Evolutionary conservation across 2,888 invertebrate genomes (phyloP).

Genomic region (Chrysopilus asiliformis): DNA sequence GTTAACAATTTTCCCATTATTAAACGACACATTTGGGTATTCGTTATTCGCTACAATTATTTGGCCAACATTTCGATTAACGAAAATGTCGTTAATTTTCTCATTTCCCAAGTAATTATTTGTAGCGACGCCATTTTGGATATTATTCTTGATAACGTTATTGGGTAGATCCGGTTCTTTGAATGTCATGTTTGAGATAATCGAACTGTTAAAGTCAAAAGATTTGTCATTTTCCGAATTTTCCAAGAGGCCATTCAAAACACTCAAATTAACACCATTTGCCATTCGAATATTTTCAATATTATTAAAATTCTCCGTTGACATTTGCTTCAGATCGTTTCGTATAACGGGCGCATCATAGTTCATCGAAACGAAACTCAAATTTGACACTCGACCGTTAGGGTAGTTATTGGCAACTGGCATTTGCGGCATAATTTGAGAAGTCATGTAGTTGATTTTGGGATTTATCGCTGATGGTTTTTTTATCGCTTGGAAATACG

Average conservation of each 20-base stretch:
- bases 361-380: constrained; percentile 12
- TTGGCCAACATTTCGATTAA: constrained; percentile 14
- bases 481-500: constrained; percentile 34
- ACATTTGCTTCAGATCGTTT: constrained; percentile 5
- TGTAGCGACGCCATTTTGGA: constrained; percentile 3
- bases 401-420: constrained; percentile 2
- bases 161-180: constrained; percentile 8
- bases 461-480: constrained; percentile 26
- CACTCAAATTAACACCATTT: constrained; percentile 12
- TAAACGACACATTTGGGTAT: constrained; percentile 14
- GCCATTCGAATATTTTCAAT: constrained; percentile 3
- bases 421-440: constrained; percentile 3
- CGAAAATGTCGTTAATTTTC: constrained; percentile 18
- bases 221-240: constrained; percentile 3
- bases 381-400: constrained; percentile 12
- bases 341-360: constrained; percentile 7
- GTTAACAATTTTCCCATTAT: constrained; percentile 6
- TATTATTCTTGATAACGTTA: constrained; percentile 6
- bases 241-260: constrained; percentile 9
- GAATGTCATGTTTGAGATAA: constrained; percentile 1
- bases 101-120: constrained; percentile 9
- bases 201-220: too few species aligned
- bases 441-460: constrained; percentile 8
- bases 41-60: constrained; percentile 2
- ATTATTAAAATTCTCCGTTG: constrained; percentile 3